Percentiles rank a stretch among this genome's conserved stretches.
Conservation (phyloP, 2,797 vertebrate species). For the Acestrorhynchus altus region DNA sequence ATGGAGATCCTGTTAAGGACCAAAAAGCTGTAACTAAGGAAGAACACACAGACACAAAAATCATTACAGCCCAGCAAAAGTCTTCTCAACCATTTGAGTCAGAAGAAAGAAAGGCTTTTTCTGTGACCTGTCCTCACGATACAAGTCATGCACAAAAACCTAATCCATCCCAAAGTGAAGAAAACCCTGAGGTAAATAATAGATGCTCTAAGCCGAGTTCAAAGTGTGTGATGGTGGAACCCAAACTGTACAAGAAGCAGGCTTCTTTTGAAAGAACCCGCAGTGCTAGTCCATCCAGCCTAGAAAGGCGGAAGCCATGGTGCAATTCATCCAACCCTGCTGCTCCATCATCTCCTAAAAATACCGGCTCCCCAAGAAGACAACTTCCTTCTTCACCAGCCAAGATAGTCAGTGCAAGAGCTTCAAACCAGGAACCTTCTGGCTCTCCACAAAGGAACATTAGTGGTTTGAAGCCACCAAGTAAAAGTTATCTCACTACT, state of each 20-base stretch:
- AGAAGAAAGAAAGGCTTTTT: constrained; percentile 26
- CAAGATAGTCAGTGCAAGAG: constrained; percentile 66
- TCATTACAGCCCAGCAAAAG: constrained; percentile 24
- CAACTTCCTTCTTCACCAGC: constrained; percentile 71
- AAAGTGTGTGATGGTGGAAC: constrained; percentile 46
- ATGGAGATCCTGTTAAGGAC: constrained; percentile 52
- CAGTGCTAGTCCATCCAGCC: constrained; percentile 65
- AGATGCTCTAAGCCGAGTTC: constrained; percentile 58
- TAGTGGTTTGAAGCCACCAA: constrained; percentile 77
- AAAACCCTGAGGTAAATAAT: constrained; percentile 55
- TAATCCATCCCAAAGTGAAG: constrained; percentile 72
- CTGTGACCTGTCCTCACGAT: constrained; percentile 56
- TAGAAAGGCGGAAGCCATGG: constrained; percentile 79
- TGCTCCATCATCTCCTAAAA: constrained; percentile 66
- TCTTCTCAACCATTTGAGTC: constrained; percentile 28
- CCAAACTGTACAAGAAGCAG: constrained; percentile 68
- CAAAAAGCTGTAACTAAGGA: constrained; percentile 11
- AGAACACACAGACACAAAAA: constrained; percentile 42
- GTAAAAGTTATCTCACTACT: constrained; percentile 78
- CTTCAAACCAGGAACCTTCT: constrained; percentile 67
- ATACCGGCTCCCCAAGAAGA: constrained; percentile 72
- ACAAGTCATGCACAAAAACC: constrained; percentile 55
- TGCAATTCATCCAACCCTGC: constrained; percentile 72
- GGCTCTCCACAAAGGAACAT: constrained; percentile 71
- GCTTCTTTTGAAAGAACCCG: constrained; percentile 68